Conservation (phyloP, 2,888 invertebrate genomes). For the Apamea sordens region DNA sequence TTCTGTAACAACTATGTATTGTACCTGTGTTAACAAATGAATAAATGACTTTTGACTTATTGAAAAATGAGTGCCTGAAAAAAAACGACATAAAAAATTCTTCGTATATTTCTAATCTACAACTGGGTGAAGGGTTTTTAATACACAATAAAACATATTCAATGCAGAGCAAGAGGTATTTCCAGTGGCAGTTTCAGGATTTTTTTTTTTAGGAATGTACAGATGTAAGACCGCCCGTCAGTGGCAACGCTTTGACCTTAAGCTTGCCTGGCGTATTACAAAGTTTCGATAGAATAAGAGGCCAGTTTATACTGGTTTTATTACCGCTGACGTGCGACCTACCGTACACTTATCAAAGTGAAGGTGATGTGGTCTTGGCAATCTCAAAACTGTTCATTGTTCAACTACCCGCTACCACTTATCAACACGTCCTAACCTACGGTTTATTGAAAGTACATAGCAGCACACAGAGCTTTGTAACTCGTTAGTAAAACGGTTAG, state of each 20-base stretch:
- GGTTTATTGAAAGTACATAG: constrained; percentile 71
- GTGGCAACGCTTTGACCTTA: background rate
- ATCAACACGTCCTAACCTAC: constrained; percentile 1
- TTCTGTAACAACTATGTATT: no score
- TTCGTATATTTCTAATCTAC: no score
- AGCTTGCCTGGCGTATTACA: background rate
- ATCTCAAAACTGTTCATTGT: background rate
- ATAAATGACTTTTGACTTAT: no score
- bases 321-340: background rate
- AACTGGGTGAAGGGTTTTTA: no score
- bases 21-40: no score
- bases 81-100: background rate
- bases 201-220: background rate
- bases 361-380: background rate
- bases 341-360: background rate
- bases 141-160: no score
- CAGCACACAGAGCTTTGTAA: constrained; percentile 69
- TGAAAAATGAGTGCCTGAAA: background rate
- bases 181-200: background rate
- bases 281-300: background rate
- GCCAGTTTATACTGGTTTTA: background rate
- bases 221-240: background rate
- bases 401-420: constrained; percentile 22
- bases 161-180: background rate
- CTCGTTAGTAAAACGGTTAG: constrained; percentile 71